Conservation (phyloP, 2,888 invertebrate species). For the Sinotaia quadrata region DNA sequence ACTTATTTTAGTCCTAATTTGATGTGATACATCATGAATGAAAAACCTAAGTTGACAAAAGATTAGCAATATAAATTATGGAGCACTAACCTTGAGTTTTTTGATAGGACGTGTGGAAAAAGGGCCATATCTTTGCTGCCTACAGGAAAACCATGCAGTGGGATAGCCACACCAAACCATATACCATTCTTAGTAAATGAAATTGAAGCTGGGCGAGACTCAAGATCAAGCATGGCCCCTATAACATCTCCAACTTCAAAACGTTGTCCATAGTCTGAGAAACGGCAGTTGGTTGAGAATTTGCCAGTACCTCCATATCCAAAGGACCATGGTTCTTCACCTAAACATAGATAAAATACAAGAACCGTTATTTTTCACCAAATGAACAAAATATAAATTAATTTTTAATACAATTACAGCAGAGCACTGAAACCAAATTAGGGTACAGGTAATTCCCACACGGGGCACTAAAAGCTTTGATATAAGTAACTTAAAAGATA, state of each 20-base stretch:
- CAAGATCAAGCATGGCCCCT: slow-evolving; percentile 80
- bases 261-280: slow-evolving; percentile 83
- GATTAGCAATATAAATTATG: no score
- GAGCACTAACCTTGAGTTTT: slow-evolving; percentile 82
- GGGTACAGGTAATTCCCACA: no score
- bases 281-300: slow-evolving; percentile 83
- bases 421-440: no score
- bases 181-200: slow-evolving; percentile 89
- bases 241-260: slow-evolving; percentile 87
- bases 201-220: slow-evolving; percentile 81
- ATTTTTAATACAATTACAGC: no score
- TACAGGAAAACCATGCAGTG: slow-evolving; percentile 79
- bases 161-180: slow-evolving; percentile 82
- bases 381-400: no score
- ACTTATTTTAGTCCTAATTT: no score
- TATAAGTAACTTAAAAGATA: no score
- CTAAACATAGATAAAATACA: no score
- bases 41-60: no score
- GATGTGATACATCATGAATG: no score
- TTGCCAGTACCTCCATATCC: slow-evolving; percentile 90
- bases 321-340: slow-evolving; percentile 82
- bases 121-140: slow-evolving; percentile 78
- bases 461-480: no score
- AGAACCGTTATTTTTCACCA: no score
- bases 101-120: slow-evolving; percentile 91